Conservation (phyloP, 2,888 invertebrate species). For the Scaptomyza parva region DNA sequence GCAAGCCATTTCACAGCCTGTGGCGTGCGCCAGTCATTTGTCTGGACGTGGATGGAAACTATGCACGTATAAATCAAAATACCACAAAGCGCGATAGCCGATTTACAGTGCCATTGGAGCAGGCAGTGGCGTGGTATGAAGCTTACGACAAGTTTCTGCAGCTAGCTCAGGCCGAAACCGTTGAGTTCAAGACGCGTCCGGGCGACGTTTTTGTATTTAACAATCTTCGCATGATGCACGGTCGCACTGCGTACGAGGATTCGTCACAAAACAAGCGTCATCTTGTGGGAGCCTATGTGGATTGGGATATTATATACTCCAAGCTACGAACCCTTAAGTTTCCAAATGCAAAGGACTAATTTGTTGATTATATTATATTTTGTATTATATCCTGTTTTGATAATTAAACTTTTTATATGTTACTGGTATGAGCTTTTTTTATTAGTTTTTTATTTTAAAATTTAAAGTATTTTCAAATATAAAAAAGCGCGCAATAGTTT, state of each 20-base stretch:
- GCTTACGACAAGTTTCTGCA: conserved; percentile 88
- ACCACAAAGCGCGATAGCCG: conserved; percentile 90
- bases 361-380: not conserved
- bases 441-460: not conserved
- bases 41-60: conserved; percentile 85
- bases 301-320: conserved; percentile 92
- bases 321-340: conserved; percentile 81
- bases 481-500: not conserved
- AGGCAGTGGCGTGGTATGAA: conserved; percentile 88
- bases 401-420: not conserved
- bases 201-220: conserved; percentile 90
- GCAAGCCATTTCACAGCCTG: conserved; percentile 87
- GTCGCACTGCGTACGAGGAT: conserved; percentile 88
- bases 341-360: conserved; percentile 48
- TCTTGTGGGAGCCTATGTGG: conserved; percentile 90
- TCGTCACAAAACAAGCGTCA: conserved; percentile 86
- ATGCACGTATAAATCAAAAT: conserved; percentile 89
- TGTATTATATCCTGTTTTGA: not conserved
- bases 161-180: conserved; percentile 87
- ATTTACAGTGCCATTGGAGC: conserved; percentile 87
- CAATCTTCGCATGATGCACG: conserved; percentile 90
- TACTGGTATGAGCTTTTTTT: not conserved
- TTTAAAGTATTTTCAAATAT: not conserved
- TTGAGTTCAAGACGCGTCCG: conserved; percentile 88
- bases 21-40: conserved; percentile 88